Evolutionary conservation across 2,113 vertebrate species (phyloP), one percentile per base, ranked within the genome.

Genomic region (Grallaria varia): DNA sequence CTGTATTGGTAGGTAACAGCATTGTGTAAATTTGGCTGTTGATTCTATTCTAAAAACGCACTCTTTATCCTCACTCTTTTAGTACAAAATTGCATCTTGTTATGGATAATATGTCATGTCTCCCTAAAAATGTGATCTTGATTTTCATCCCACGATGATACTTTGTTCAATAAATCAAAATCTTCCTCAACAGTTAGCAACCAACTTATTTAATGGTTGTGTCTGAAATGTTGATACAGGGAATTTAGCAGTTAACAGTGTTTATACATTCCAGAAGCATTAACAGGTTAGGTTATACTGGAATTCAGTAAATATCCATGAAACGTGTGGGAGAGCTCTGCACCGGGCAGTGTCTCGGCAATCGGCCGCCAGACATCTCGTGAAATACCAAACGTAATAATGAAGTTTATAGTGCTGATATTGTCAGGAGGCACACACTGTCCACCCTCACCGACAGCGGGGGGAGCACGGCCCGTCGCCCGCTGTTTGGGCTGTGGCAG

Each of bases 241-340:
- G 94, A 97, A 84, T 74, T 78, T 50, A 82, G 96, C 85, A 59
- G 92, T 96, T 95, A 83, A 81, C 95, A 92, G 72, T 97, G 97
- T 98, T 98, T 98, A 97, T 96, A 87, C 97, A 97, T 98, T 98
- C 98, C 97, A 95, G 93, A 96, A 96, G 94, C 84, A 91, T 97
- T 96, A 98, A 93, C 94, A 97, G 97, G 97, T 96, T 94, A 95
- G 92, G 92, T 93, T 97, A 33, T 85, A 88, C 96, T 82, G 93
- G 97, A 97, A 97, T 94, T 96, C 73, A 76, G 95, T 93, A 94
- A 97, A 93, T 93, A 94, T n/a, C 76, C 91, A 33, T 76, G 35
- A 89, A 79, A 87, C 37, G 35, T 87, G 96, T 94, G 97, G 94
- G 96, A 94, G 93, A 90, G 17, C 37, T 81, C 24, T 75, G 81